Evolutionary conservation across 1,140 invertebrate species (phyloP).

Genomic region (Sarcophaga peregrina): DNA sequence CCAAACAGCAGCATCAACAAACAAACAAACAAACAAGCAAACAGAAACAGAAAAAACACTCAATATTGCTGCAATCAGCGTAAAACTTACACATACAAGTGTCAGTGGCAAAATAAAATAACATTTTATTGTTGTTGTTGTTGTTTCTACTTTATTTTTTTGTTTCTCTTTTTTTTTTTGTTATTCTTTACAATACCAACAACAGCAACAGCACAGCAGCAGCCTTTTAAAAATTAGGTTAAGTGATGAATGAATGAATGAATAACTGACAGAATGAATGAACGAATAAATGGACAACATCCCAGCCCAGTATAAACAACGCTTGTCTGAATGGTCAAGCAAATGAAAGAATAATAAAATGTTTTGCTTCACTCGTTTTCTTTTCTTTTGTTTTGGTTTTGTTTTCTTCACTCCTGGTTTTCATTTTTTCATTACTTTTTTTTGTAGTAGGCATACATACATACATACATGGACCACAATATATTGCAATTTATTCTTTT

Average conservation of each 20-base stretch:
- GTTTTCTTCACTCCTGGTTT: neutral
- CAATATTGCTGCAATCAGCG: neutral
- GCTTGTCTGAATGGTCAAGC: neutral
- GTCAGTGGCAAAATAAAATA: neutral
- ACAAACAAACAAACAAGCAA: neutral
- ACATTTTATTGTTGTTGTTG: too few species aligned
- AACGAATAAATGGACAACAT: neutral
- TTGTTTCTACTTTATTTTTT: too few species aligned
- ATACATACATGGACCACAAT: neutral
- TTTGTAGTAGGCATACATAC: too few species aligned
- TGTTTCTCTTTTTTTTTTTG: too few species aligned
- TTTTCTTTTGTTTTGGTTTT: neutral
- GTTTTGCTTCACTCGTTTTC: neutral
- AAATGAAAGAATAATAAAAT: slow-evolving; percentile 14
- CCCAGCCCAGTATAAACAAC: neutral
- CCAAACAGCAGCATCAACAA: neutral
- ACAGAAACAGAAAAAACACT: neutral
- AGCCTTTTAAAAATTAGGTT: slow-evolving; percentile 25
- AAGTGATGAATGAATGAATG: slow-evolving; percentile 27
- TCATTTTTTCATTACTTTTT: too few species aligned
- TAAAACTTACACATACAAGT: slow-evolving; percentile 2
- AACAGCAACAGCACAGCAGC: too few species aligned
- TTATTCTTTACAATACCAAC: too few species aligned
- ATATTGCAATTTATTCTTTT: slow-evolving; percentile 22
- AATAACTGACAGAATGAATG: neutral